phyloP scores from a whole-genome alignment of 2,888 invertebrate species.

The Limnephilus lunatus region DNA sequence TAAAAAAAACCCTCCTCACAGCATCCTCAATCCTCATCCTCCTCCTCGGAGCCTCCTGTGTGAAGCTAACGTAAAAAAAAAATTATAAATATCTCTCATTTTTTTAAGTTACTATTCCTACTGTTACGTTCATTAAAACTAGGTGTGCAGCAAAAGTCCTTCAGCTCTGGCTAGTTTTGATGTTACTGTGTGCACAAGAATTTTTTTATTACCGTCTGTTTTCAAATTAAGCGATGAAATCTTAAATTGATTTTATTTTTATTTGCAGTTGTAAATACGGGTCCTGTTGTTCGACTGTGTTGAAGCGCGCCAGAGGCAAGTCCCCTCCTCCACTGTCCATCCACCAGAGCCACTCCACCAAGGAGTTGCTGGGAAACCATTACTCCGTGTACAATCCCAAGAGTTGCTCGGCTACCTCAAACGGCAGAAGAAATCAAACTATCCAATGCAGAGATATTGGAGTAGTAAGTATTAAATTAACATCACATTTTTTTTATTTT shows the following conservation, averaged over 20 bases:
- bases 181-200: not conserved
- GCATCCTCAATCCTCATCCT: too few species aligned
- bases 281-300: slow-evolving; percentile 58
- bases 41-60: too few species aligned
- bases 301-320: slow-evolving; percentile 55
- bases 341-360: slow-evolving; percentile 44
- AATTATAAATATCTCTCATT: too few species aligned
- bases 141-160: not conserved
- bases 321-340: slow-evolving; percentile 53
- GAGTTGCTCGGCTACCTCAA: slow-evolving; percentile 30
- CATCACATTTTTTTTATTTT: not conserved
- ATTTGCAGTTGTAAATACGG: slow-evolving; percentile 62
- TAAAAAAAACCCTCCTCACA: too few species aligned
- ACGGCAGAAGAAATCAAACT: slow-evolving; percentile 46
- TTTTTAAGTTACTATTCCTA: not conserved
- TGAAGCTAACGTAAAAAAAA: too few species aligned
- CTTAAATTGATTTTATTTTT: not conserved
- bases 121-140: not conserved
- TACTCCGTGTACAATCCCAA: slow-evolving; percentile 33
- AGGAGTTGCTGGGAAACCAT: slow-evolving; percentile 26
- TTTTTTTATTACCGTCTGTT: not conserved
- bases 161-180: not conserved
- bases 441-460: slow-evolving; percentile 60
- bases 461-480: slow-evolving; percentile 54
- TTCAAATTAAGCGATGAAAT: not conserved